These are phyloP conservation scores for Puntigrus tetrazona DNA, from an alignment of 2,113 vertebrate genomes.

Conservation along the genomic window DNA sequence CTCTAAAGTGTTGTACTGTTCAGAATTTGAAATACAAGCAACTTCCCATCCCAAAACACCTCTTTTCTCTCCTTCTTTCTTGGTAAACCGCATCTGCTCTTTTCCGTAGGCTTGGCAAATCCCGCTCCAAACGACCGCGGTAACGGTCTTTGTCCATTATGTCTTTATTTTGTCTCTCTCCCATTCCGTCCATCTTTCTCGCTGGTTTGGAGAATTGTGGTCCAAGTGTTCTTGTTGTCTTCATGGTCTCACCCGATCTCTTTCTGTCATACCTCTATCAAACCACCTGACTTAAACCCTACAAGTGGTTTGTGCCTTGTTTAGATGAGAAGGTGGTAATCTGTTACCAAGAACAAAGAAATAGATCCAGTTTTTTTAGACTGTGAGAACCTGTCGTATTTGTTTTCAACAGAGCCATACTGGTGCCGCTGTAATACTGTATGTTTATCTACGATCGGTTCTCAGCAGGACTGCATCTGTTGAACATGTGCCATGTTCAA, in stretches of 20 bases:
- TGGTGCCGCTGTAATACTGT: constrained; percentile 11
- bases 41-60: neutral
- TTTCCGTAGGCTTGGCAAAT: constrained; percentile 78
- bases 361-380: constrained; percentile 63
- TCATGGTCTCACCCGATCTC: constrained; percentile 13
- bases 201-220: constrained; percentile 23
- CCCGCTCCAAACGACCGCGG: constrained; percentile 74
- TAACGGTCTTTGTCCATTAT: constrained; percentile 72
- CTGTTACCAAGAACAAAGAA: constrained; percentile 58
- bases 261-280: constrained; percentile 37
- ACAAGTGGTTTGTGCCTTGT: constrained; percentile 48
- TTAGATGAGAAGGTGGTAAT: constrained; percentile 60
- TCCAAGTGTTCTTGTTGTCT: constrained; percentile 21
- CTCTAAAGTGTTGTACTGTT: neutral
- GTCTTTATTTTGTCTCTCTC: constrained; percentile 53
- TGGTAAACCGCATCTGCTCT: constrained; percentile 70
- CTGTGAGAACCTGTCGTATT: constrained; percentile 40
- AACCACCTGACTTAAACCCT: constrained; percentile 27
- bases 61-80: constrained; percentile 34
- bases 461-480: constrained; percentile 51
- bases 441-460: constrained; percentile 44
- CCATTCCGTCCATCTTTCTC: constrained; percentile 34
- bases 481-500: constrained; percentile 56
- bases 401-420: constrained; percentile 52
- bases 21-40: neutral